A percentile compares a stretch with the other conserved stretches of the same genome.
phyloP scores from a whole-genome alignment of 2,888 invertebrate species.

The Chymomyza procnemis region DNA sequence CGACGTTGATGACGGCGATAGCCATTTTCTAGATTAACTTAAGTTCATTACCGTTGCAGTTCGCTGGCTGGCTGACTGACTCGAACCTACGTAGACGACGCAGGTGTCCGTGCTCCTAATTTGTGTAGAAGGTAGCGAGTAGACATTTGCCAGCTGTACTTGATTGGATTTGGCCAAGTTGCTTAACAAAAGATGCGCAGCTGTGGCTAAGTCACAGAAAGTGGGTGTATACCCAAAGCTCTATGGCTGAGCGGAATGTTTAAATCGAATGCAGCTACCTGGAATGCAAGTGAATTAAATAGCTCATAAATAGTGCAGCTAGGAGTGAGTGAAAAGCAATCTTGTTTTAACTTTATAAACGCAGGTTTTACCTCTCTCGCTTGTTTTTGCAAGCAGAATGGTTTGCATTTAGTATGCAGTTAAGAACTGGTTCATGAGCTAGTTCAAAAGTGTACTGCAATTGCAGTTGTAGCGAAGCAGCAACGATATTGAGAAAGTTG shows the following conservation, averaged over 20 bases:
- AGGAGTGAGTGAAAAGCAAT: neutral
- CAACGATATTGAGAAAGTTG: too few species aligned
- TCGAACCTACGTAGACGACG: slow-evolving; percentile 12
- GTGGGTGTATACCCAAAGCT: neutral
- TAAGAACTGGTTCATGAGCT: too few species aligned
- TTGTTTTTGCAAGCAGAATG: too few species aligned
- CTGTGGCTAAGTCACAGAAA: neutral
- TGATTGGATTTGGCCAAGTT: slow-evolving; percentile 38
- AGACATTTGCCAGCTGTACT: slow-evolving; percentile 38
- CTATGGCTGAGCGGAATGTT: neutral
- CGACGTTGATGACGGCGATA: slow-evolving; percentile 7
- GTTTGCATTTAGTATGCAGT: too few species aligned
- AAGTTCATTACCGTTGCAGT: slow-evolving; percentile 36
- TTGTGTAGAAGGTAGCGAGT: slow-evolving; percentile 7
- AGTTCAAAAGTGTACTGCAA: too few species aligned
- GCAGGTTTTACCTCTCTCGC: too few species aligned
- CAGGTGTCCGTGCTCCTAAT: neutral
- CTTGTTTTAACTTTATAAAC: neutral
- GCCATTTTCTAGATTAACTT: slow-evolving; percentile 34
- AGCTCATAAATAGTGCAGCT: neutral
- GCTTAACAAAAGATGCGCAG: slow-evolving; percentile 8
- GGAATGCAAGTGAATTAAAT: neutral
- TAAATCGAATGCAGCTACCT: neutral
- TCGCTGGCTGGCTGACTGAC: neutral
- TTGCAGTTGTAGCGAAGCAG: too few species aligned